A percentile compares a stretch with the other conserved stretches of the same genome.
Evolutionary conservation across 2,113 vertebrate genomes (phyloP).

Genomic region (Gopherus evgoodei): DNA sequence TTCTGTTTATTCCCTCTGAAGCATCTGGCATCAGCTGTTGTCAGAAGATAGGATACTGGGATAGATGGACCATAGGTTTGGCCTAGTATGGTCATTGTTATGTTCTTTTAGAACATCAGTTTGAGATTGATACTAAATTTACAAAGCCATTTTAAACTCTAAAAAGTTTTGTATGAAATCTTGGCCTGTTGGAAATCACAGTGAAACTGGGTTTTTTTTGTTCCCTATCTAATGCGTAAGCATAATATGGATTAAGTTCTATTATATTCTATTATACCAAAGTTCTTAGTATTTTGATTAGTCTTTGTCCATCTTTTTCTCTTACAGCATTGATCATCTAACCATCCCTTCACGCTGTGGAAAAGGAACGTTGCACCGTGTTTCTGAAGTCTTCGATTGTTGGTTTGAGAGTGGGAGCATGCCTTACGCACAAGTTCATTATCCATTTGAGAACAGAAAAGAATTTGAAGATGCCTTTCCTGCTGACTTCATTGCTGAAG

Average conservation of each 20-base stretch:
- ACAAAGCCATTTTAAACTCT: neutral
- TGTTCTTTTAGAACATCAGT: neutral
- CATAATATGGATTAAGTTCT: accelerated
- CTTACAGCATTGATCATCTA: constrained; percentile 86
- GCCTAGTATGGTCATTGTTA: neutral
- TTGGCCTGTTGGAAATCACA: neutral
- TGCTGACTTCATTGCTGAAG: constrained; percentile 97
- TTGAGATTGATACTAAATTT: neutral
- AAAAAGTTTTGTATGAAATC: neutral
- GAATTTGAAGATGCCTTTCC: constrained; percentile 96
- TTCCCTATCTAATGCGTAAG: accelerated
- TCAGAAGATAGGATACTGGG: neutral
- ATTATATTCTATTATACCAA: neutral
- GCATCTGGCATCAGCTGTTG: neutral
- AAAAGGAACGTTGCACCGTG: constrained; percentile 84
- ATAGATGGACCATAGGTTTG: neutral
- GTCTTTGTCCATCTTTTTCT: neutral
- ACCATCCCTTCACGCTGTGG: constrained; percentile 89
- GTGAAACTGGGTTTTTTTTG: neutral
- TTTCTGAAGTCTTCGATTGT: constrained; percentile 96
- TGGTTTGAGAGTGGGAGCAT: constrained; percentile 99
- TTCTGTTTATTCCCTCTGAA: neutral
- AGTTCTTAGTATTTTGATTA: neutral
- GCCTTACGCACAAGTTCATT: constrained; percentile 97
- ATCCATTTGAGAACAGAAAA: constrained; percentile 92